Evolutionary conservation across 2,797 vertebrate species (phyloP), one percentile per base, ranked within the genome.

Genomic region (Sebastes aleutianus): DNA sequence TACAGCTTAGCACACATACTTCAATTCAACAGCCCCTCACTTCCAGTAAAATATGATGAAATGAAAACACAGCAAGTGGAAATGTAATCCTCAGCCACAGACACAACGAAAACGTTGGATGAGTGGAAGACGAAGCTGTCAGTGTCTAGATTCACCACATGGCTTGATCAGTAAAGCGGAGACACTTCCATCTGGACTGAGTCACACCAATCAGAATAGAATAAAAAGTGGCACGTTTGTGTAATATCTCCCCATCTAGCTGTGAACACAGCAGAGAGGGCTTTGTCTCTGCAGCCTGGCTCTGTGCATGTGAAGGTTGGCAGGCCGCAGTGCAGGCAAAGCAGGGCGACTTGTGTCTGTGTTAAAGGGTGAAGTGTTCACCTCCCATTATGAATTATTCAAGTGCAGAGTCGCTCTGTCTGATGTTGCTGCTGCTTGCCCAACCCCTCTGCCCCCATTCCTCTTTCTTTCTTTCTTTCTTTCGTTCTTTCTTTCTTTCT

Each of bases 361-460:
- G 90, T 94, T 93, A 92, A 91, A 94, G 94, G 93, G 93, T 95
- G 92, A 96, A 95, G 95, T 95, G 93, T 95, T 94, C 95, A 95
- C 94, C 94, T 96, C 91, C 93, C 89, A 88, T 89, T 89, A 95
- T 96, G 91, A 96, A 96, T 95, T 93, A 96, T 95, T 96, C 92
- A 96, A 91, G 79, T 79, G 80, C 86, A 89, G 89, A 94, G 92
- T 94, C 86, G 84, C 91, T 95, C 87, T 92, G 94, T 94, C 93
- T 95, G 93, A 92, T 92, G 92, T 89, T 93, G 78, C 86, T 89
- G 87, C 88, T 88, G 85, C 86, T 73, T 72, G 80, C 87, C 88
- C 90, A 89, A 70, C 89, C 89, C 91, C 86, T 87, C 88, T 92
- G 90, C 89, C 91, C 91, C 87, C 91, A 86, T 89, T 91, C 84